Evolutionary conservation across 2,113 vertebrate genomes (phyloP), one percentile per base, ranked within the genome.

Genomic region (Salvator merianae): DNA sequence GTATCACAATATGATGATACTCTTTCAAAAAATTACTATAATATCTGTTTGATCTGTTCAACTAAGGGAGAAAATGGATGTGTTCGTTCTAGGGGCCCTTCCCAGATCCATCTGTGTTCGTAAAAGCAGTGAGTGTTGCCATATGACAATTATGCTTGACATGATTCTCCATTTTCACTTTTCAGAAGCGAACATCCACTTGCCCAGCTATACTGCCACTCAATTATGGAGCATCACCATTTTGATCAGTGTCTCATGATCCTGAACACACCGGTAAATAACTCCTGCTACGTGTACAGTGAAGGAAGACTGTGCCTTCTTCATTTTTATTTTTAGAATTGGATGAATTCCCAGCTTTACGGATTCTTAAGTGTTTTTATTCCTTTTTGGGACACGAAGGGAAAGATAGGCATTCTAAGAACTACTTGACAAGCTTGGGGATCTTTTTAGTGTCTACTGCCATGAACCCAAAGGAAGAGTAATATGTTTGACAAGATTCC

Each of bases 241-340:
- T 99, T 99, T 62, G 98, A 99, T 94, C 98, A 99, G 95, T 99
- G 99, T 94, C 97, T 99, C 91, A 99, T 99, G 98, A 98, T 99
- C 89, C 97, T 99, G 76, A 99, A 99, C 86, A 98, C 97, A 85
- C 97, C 97, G 74, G 99, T 99, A 95, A 98, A 96, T 95, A 85
- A 83, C 62, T 87, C 9, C 5, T 89, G 63, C 75, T 63, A 0
- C 82, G 36, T 66, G 65, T 84, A 70, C 82, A 71, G 83, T 86
- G 84, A 59, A 91, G 74, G 66, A 80, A 90, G 85, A 88, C 74
- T 73, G 82, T 88, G 78, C 59, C 79, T 84, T 16, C 75, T 88
- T 84, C 88, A 43, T 38, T 79, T 83, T 82, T 94, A 92, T 93
- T 94, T 94, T 96, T 94, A 93, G 91, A 70, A 83, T 90, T 95